These are phyloP conservation scores for Patagioenas fasciata DNA, from an alignment of 2,113 vertebrate genomes.

Conservation along the genomic window DNA sequence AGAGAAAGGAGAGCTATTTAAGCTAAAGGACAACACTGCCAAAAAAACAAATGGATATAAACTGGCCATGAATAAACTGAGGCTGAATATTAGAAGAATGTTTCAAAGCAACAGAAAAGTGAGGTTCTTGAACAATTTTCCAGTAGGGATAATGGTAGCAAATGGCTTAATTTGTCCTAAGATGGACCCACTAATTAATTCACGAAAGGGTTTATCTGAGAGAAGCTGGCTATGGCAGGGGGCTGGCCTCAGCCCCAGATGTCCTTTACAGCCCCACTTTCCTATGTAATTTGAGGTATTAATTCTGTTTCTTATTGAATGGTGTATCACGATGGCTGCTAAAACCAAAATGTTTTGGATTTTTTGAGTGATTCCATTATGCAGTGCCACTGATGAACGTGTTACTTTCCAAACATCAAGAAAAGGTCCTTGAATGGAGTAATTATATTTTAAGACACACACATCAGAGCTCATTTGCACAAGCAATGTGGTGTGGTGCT, in stretches of 20 bases:
- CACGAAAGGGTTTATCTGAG: slow-evolving; percentile 19
- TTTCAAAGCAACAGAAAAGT: slow-evolving; percentile 46
- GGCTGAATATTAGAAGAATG: slow-evolving; percentile 20
- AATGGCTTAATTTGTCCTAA: slow-evolving; percentile 47
- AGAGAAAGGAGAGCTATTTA: slow-evolving; percentile 48
- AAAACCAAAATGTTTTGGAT: not conserved
- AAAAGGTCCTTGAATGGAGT: not conserved
- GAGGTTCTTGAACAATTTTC: slow-evolving; percentile 36
- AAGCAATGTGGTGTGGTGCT: not conserved
- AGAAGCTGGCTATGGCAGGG: not conserved
- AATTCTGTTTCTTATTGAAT: not conserved
- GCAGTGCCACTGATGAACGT: fast-evolving
- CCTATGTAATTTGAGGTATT: not conserved
- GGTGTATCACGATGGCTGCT: not conserved
- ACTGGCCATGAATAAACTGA: slow-evolving; percentile 39
- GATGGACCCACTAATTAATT: slow-evolving; percentile 49
- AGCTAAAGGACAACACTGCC: slow-evolving; percentile 29
- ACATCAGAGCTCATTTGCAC: not conserved
- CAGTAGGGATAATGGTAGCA: not conserved
- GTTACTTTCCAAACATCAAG: not conserved
- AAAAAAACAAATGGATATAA: slow-evolving; percentile 46
- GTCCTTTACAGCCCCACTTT: not conserved
- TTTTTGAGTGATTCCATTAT: not conserved
- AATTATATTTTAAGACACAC: not conserved
- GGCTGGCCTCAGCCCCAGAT: not conserved